Percentiles rank a stretch among this genome's conserved stretches.
These are phyloP conservation scores for Gryon sp. DNA, from an alignment of 1,140 invertebrate genomes.

Conservation along the genomic window DNA sequence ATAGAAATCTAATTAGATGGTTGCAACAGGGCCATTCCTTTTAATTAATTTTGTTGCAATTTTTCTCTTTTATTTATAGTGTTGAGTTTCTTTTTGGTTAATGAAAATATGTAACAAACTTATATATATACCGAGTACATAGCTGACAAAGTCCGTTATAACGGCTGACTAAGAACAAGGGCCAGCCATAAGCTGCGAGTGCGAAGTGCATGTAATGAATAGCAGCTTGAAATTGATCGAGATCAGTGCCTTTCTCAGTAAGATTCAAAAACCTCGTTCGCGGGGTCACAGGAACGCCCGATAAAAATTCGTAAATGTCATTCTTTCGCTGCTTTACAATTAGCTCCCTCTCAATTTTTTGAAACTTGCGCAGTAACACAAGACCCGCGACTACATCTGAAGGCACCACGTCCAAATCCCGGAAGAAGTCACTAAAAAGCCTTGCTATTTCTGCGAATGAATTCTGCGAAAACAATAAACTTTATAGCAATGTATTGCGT, in stretches of 20 bases:
- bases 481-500: no score
- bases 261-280: conserved; percentile 91
- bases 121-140: conserved; percentile 82
- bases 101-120: conserved; percentile 1
- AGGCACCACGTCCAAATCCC: conserved; percentile 94
- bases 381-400: conserved; percentile 94
- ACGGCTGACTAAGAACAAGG: conserved; percentile 89
- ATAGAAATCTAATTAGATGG: no score
- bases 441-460: conserved; percentile 93
- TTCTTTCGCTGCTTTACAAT: conserved; percentile 90
- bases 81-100: no score
- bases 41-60: background rate
- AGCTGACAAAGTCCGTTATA: conserved; percentile 88
- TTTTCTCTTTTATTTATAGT: no score
- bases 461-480: conserved; percentile 80
- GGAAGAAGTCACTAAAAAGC: conserved; percentile 92
- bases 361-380: conserved; percentile 89
- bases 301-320: conserved; percentile 93
- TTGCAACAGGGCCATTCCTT: no score
- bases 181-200: conserved; percentile 94
- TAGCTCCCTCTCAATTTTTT: conserved; percentile 88
- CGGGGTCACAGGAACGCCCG: conserved; percentile 91
- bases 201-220: conserved; percentile 94
- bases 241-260: conserved; percentile 85
- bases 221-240: conserved; percentile 87